phyloP scores from a whole-genome alignment of 2,113 vertebrate species.

The Bucco capensis region DNA sequence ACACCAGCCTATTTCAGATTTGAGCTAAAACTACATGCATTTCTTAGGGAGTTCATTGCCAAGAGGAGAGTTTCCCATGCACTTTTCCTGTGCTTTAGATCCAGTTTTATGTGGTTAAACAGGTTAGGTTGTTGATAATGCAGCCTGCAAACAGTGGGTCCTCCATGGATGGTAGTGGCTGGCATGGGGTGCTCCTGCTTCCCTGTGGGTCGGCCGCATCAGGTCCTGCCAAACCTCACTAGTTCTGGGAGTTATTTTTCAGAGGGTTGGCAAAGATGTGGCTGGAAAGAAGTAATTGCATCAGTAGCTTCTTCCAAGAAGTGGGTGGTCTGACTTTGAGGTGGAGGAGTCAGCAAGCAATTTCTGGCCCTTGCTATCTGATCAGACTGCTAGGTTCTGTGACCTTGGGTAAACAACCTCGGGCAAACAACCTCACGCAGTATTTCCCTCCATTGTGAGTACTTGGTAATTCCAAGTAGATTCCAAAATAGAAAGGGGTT shows the following conservation, averaged over 20 bases:
- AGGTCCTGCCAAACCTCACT: background rate
- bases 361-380: background rate
- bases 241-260: background rate
- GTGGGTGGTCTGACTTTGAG: background rate
- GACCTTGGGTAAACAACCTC: background rate
- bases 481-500: background rate
- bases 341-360: background rate
- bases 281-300: background rate
- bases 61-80: background rate
- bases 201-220: fast-evolving
- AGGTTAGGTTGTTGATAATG: background rate
- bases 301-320: background rate
- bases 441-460: fast-evolving
- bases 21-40: background rate
- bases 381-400: fast-evolving
- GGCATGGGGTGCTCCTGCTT: background rate
- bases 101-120: background rate
- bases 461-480: background rate
- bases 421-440: background rate
- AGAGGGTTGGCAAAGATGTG: background rate
- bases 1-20: background rate
- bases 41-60: background rate
- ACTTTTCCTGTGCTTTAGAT: background rate
- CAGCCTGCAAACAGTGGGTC: background rate
- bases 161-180: background rate